Evolutionary conservation across 1,140 invertebrate species (phyloP).

Genomic region (Oncopodura yosiiana): DNA sequence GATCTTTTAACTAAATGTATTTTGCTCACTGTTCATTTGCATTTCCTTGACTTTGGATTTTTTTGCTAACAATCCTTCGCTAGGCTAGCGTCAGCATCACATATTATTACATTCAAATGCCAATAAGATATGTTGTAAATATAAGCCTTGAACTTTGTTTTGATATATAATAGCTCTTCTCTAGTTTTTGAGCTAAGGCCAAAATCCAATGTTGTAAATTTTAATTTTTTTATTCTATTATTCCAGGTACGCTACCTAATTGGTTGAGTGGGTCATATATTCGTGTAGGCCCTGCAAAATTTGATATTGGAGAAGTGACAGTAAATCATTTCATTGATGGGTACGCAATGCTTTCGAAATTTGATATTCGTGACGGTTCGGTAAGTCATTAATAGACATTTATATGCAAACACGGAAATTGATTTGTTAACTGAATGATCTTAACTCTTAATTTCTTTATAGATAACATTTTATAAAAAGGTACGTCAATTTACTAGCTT

Average conservation of each 20-base stretch:
- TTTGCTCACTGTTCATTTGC: too few species aligned
- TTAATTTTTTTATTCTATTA: too few species aligned
- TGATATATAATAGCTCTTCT: background rate
- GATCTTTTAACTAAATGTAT: too few species aligned
- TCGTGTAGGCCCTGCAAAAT: conserved; percentile 20
- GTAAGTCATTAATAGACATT: conserved; percentile 40
- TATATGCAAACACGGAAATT: background rate
- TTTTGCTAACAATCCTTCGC: too few species aligned
- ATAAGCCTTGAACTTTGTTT: background rate
- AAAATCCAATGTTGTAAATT: too few species aligned
- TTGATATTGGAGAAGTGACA: conserved; percentile 39
- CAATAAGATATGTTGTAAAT: background rate
- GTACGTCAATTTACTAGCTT: too few species aligned
- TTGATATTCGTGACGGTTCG: conserved; percentile 38
- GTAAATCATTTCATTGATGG: conserved; percentile 44
- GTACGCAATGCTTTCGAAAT: conserved; percentile 39
- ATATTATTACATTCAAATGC: background rate
- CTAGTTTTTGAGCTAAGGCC: too few species aligned
- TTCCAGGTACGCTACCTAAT: conserved; percentile 15
- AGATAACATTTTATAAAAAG: too few species aligned
- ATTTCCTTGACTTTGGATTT: too few species aligned
- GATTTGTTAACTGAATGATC: background rate
- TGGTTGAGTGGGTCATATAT: conserved; percentile 20
- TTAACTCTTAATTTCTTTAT: too few species aligned
- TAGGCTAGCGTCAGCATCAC: background rate